Evolutionary conservation across 2,888 invertebrate species (phyloP).

Genomic region (Stramonita haemastoma): DNA sequence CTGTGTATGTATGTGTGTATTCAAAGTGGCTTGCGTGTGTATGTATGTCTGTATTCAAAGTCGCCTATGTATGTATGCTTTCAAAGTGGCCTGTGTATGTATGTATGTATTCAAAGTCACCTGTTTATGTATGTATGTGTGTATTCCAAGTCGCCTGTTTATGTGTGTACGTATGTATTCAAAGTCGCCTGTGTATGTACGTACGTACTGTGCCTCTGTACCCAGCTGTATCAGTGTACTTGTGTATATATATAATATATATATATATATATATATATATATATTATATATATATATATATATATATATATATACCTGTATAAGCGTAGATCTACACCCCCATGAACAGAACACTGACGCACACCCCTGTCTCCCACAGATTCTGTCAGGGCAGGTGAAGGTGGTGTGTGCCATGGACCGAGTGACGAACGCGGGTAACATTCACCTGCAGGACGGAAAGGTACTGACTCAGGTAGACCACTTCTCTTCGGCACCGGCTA

Average conservation of each 20-base stretch:
- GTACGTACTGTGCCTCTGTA: neutral
- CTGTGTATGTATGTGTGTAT: neutral
- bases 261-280: neutral
- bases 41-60: neutral
- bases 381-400: constrained; percentile 31
- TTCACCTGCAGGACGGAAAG: constrained; percentile 17
- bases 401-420: constrained; percentile 15
- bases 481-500: constrained; percentile 35
- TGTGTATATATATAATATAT: too few species aligned
- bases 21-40: too few species aligned
- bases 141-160: neutral
- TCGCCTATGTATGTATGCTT: neutral
- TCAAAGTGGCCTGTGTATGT: too few species aligned
- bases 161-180: neutral
- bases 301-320: too few species aligned
- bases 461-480: constrained; percentile 10
- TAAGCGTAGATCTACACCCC: too few species aligned
- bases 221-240: too few species aligned
- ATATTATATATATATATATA: neutral
- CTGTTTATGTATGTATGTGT: neutral
- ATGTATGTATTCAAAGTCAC: neutral
- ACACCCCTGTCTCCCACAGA: neutral
- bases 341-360: too few species aligned
- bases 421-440: neutral
- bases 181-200: neutral